Conservation (phyloP, 2,888 invertebrate species). For the Athalia circularis region DNA sequence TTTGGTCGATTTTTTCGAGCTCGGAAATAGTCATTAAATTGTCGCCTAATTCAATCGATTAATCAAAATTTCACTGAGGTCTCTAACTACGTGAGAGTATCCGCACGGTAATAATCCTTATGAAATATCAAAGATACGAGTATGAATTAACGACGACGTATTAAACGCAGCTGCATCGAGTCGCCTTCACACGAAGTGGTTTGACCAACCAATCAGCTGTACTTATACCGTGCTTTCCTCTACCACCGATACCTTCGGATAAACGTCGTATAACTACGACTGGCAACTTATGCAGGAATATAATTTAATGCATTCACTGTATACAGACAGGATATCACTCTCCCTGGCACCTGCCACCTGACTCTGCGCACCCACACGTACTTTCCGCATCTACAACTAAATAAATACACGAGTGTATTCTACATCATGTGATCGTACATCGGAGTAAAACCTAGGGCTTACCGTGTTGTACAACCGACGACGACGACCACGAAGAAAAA, state of each 20-base stretch:
- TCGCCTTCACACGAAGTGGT: not conserved
- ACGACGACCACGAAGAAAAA: no score
- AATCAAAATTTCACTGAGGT: no score
- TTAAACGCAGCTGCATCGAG: not conserved
- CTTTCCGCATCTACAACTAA: not conserved
- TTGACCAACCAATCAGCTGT: constrained; percentile 11
- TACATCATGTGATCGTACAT: not conserved
- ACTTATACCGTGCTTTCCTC: not conserved
- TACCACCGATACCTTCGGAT: not conserved
- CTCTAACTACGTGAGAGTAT: not conserved
- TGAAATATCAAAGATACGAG: not conserved
- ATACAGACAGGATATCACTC: constrained; percentile 58
- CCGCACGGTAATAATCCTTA: not conserved
- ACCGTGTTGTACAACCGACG: no score
- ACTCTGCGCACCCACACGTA: constrained; percentile 43
- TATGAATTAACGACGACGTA: not conserved
- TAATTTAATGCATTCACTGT: constrained; percentile 58
- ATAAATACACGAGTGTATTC: not conserved
- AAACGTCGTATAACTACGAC: constrained; percentile 38
- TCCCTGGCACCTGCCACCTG: constrained; percentile 50
- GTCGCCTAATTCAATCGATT: no score
- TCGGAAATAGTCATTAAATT: no score
- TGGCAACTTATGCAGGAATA: constrained; percentile 49
- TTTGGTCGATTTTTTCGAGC: no score
- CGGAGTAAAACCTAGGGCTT: no score